Conservation (phyloP, 2,888 invertebrate species). For the Parnassius orleans region DNA sequence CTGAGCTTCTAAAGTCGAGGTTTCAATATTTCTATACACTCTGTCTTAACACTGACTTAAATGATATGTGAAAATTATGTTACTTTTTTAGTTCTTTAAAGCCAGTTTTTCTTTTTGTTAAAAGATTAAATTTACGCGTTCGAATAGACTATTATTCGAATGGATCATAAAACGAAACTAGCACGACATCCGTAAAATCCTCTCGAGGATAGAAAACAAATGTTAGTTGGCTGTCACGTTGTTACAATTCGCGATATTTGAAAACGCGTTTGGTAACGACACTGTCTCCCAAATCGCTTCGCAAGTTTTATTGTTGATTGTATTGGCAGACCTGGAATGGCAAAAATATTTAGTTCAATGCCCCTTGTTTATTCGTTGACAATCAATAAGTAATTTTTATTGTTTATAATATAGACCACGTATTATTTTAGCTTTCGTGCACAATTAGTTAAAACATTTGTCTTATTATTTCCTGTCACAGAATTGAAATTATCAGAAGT, state of each 20-base stretch:
- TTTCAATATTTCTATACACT: no score
- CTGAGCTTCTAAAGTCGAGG: no score
- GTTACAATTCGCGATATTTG: constrained; percentile 17
- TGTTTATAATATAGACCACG: not conserved
- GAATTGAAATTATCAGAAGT: no score
- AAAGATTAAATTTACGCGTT: not conserved
- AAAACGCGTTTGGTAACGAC: constrained; percentile 20
- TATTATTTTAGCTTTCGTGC: not conserved
- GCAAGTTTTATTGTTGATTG: constrained; percentile 20
- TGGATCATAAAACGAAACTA: constrained; percentile 30
- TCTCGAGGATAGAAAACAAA: constrained; percentile 34
- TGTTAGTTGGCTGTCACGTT: constrained; percentile 31
- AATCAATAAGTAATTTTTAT: not conserved
- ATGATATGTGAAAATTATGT: no score
- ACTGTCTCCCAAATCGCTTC: constrained; percentile 10
- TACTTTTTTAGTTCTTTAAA: no score
- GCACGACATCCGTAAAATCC: constrained; percentile 31
- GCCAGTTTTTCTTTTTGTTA: no score
- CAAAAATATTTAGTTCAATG: constrained; percentile 5
- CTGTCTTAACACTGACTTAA: no score
- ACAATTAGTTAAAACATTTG: no score
- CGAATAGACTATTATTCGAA: constrained; percentile 23
- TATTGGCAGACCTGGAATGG: constrained; percentile 8
- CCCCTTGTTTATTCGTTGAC: not conserved
- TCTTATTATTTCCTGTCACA: no score